Base-by-base conservation (phyloP, 2,888 invertebrate species). In the Mesorhabditis spiculigera region DNA sequence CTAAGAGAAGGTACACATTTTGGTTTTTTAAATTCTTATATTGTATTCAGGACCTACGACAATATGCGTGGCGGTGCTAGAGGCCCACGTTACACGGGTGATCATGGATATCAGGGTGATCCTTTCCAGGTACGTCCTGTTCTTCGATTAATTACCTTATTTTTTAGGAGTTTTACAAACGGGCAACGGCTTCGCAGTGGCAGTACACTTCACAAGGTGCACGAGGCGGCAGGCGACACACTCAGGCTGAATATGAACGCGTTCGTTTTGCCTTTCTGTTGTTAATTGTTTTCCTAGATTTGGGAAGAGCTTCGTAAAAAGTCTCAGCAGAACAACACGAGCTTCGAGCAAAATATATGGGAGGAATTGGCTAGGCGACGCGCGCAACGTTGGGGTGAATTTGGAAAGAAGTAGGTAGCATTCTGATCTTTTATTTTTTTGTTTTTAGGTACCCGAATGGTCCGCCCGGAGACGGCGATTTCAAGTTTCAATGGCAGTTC, bases 261-360 rank as follows among this genome's bases (percentile, higher is more conserved):
- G 28, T 28, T 8, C 16, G 63, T 63, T n/a, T 6, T 6, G 8
- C n/a, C 63, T n/a, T 10, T 63, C 66, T 77, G 43, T 67, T 77
- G 79, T 80, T 75, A 44, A 10, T 43, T 41, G 10, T 13, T 67
- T 45, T 67, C 45, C 1, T 16, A 67, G 67, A 50, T 67, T 6
- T 67, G 67, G 67, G 67, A 67, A 28, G 45, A 67, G 41, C 45
- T 67, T 28, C n/a, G 43, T n/a, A 10, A 50, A 43, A 13, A 41
- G 58, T 28, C 41, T 5, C 45, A 45, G 28, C 28, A 28, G 28
- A 28, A 28, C 28, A 28, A 28, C 28, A 28, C 28, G 28, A 28
- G 28, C 28, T 28, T 28, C 28, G 28, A 28, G 45, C 45, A 67
- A 13, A 10, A 41, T 13, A 13, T 13, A 13, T 67, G 28, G 16